A percentile compares a stretch with the other conserved stretches of the same genome.
Evolutionary conservation across 2,797 vertebrate species (phyloP).

Genomic region (Chiroxiphia lanceolata): DNA sequence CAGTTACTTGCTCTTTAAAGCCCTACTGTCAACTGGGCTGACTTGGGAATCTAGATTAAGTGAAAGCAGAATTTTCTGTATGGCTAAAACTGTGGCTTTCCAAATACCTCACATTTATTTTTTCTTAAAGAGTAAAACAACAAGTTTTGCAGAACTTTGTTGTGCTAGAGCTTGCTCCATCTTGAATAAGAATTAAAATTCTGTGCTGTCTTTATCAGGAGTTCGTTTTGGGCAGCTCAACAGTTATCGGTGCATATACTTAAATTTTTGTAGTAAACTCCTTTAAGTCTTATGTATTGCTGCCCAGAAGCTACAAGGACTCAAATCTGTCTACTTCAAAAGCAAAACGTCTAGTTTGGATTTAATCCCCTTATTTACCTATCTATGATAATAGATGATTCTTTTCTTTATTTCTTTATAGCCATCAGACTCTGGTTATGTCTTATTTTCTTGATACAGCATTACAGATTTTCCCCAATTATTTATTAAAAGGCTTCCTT

Average conservation of each 20-base stretch:
- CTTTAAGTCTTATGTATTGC: accelerated
- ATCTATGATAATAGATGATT: not conserved
- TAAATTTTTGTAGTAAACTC: not conserved
- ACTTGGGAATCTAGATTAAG: not conserved
- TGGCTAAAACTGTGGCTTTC: not conserved
- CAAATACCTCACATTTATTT: not conserved
- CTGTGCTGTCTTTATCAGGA: not conserved
- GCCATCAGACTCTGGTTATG: not conserved
- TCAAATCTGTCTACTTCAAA: not conserved
- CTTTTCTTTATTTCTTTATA: not conserved
- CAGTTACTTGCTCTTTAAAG: not conserved
- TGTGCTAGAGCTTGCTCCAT: not conserved
- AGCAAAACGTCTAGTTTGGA: not conserved
- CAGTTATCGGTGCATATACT: not conserved
- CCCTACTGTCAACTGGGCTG: not conserved
- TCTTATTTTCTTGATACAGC: not conserved
- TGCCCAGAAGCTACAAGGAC: not conserved
- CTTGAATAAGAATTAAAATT: not conserved
- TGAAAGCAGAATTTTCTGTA: not conserved
- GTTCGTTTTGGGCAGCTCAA: not conserved
- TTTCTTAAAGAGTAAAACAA: not conserved
- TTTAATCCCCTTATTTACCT: not conserved
- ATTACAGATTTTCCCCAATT: not conserved
- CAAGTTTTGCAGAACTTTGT: not conserved
- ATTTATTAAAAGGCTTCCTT: not conserved